A percentile compares a stretch with the other conserved stretches of the same genome.
Evolutionary conservation across 2,113 vertebrate species (phyloP).

Genomic region (Clarias macrocephalus): DNA sequence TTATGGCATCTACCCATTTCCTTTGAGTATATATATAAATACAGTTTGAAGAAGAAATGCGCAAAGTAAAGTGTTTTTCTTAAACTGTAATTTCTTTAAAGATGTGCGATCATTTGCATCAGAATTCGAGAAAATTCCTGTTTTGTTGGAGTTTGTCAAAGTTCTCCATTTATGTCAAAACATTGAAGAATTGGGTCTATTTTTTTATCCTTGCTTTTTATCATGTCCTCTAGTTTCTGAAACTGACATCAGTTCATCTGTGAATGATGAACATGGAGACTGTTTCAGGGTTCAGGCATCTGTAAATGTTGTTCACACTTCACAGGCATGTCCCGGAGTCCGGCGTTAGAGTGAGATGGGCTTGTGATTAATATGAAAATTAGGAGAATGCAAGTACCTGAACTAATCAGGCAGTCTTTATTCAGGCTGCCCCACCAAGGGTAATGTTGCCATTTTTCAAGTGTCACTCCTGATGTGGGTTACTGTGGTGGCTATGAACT

Average conservation of each 20-base stretch:
- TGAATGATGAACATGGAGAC: constrained; percentile 79
- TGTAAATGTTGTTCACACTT: constrained; percentile 87
- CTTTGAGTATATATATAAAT: not conserved
- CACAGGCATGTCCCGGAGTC: constrained; percentile 78
- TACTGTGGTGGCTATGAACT: constrained; percentile 74
- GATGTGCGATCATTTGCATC: not conserved
- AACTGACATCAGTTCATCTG: constrained; percentile 31
- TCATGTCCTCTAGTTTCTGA: constrained; percentile 2
- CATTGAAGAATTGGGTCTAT: not conserved
- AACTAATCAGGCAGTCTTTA: constrained; percentile 97
- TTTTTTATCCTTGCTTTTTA: not conserved
- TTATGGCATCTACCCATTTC: not conserved
- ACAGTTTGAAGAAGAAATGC: not conserved
- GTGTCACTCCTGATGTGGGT: constrained; percentile 89
- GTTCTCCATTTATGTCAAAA: not conserved
- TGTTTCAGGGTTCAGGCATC: constrained; percentile 71
- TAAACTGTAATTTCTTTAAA: not conserved
- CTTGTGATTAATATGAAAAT: constrained; percentile 98
- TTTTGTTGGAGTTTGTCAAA: not conserved
- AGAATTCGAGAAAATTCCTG: not conserved
- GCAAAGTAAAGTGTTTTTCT: too few species aligned
- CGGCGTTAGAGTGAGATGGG: constrained; percentile 82
- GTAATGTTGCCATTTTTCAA: constrained; percentile 99
- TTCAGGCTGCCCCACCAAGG: constrained; percentile 86
- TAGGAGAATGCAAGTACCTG: constrained; percentile 93